phyloP scores from a whole-genome alignment of 1,140 invertebrate species.

The Spodoptera litura region DNA sequence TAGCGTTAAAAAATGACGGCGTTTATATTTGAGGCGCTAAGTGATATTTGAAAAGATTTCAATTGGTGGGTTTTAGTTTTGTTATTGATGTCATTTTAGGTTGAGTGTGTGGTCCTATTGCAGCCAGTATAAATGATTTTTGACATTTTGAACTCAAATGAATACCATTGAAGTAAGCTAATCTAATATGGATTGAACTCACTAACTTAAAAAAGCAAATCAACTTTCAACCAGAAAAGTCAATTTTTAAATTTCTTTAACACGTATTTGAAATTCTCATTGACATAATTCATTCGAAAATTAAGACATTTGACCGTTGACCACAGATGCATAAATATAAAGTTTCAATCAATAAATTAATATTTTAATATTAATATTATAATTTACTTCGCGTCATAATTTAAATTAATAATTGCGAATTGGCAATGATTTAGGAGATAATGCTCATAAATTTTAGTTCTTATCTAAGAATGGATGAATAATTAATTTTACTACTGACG shows the following conservation, averaged over 20 bases:
- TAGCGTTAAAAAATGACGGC: constrained; percentile 16
- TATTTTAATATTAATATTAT: constrained; percentile 23
- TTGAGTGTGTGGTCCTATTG: background rate
- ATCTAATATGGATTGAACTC: too few species aligned
- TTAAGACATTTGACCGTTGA: constrained; percentile 3
- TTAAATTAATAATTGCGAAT: constrained; percentile 39
- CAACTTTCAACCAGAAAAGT: background rate
- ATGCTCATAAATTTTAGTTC: constrained; percentile 16
- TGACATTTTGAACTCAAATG: too few species aligned
- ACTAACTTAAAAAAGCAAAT: background rate
- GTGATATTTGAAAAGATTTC: constrained; percentile 17
- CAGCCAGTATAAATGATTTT: too few species aligned
- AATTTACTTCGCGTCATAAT: constrained; percentile 31
- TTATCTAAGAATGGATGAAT: background rate
- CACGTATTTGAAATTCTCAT: background rate
- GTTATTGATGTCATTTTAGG: background rate
- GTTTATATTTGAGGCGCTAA: constrained; percentile 1
- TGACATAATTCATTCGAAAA: background rate
- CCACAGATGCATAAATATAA: constrained; percentile 5
- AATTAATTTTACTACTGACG: constrained; percentile 27
- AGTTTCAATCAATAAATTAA: constrained; percentile 5
- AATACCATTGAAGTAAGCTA: too few species aligned
- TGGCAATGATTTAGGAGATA: constrained; percentile 21
- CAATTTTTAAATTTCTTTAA: background rate
- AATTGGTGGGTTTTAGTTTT: constrained; percentile 17